phyloP scores from a whole-genome alignment of 2,113 vertebrate genomes.

The Neoarius graeffei region DNA sequence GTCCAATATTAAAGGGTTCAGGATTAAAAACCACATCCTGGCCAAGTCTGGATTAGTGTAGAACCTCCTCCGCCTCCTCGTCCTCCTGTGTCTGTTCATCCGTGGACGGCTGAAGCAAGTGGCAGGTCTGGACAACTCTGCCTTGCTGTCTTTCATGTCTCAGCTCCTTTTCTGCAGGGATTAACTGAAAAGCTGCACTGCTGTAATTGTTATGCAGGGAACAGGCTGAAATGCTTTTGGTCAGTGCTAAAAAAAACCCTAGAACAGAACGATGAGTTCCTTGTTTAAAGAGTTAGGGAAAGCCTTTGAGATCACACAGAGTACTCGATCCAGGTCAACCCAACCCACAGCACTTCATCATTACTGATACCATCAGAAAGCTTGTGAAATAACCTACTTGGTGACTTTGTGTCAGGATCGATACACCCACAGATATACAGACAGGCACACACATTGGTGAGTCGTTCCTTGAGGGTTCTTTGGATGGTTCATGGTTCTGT shows the following conservation, averaged over 20 bases:
- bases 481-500: not conserved
- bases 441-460: not conserved
- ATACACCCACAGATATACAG: not conserved
- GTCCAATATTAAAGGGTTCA: slow-evolving; percentile 10
- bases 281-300: not conserved
- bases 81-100: slow-evolving; percentile 25
- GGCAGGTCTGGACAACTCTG: not conserved
- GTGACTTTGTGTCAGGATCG: slow-evolving; percentile 8
- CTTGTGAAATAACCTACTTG: slow-evolving; percentile 14
- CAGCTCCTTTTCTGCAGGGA: slow-evolving; percentile 29
- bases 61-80: slow-evolving; percentile 8
- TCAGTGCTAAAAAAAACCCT: not conserved
- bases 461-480: not conserved
- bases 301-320: slow-evolving; percentile 7
- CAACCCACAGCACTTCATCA: not conserved
- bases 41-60: slow-evolving; percentile 44
- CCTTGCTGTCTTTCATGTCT: slow-evolving; percentile 11
- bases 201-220: slow-evolving; percentile 17
- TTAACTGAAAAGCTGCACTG: slow-evolving; percentile 38
- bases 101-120: not conserved
- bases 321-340: slow-evolving; percentile 6
- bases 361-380: slow-evolving; percentile 4
- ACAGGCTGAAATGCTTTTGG: slow-evolving; percentile 6
- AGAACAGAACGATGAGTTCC: slow-evolving; percentile 26
- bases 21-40: not conserved